Percentiles rank a stretch among this genome's conserved stretches.
Conservation (phyloP, 2,797 vertebrate genomes). For the Tragelaphus eurycerus region DNA sequence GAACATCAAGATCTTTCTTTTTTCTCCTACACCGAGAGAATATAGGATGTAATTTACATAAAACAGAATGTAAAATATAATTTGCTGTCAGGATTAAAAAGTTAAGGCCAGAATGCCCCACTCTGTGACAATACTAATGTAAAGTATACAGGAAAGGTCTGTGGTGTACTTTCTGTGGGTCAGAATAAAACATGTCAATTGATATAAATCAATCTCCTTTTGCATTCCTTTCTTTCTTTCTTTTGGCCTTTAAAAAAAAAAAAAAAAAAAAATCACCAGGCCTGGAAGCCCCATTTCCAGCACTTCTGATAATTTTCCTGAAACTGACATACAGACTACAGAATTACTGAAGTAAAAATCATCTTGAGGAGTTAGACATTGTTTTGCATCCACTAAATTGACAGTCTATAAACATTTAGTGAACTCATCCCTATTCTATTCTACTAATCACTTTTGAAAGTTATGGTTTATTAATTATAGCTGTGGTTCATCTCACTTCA, state of each 20-base stretch:
- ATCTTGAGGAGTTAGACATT: background rate
- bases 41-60: constrained; percentile 69
- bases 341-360: constrained; percentile 25
- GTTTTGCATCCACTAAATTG: background rate
- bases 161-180: background rate
- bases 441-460: constrained; percentile 66
- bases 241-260: background rate
- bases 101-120: constrained; percentile 43
- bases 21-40: constrained; percentile 83
- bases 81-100: constrained; percentile 64
- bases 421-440: constrained; percentile 34
- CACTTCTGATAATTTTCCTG: constrained; percentile 37
- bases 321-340: background rate
- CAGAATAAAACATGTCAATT: constrained; percentile 38
- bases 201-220: background rate
- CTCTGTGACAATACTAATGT: background rate
- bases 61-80: constrained; percentile 67
- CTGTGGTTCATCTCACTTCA: constrained; percentile 66
- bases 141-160: constrained; percentile 18
- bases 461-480: constrained; percentile 74
- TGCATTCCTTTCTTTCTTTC: background rate
- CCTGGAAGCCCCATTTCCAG: constrained; percentile 29
- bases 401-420: constrained; percentile 36
- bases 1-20: constrained; percentile 84
- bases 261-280: constrained; percentile 1